phyloP scores from a whole-genome alignment of 2,888 invertebrate genomes.

The Plagodis dolabraria region DNA sequence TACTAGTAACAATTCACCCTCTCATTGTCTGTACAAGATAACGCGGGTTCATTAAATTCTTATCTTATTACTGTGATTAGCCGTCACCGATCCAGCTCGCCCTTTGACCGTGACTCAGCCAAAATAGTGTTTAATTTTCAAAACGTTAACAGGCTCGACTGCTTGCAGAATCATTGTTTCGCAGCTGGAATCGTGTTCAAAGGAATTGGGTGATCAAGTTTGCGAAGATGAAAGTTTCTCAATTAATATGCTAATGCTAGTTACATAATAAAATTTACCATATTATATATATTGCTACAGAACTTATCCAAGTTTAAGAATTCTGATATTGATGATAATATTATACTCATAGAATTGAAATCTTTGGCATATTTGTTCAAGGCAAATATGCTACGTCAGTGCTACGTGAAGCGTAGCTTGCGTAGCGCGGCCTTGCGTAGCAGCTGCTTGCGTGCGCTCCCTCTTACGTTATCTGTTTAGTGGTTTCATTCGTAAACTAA shows the following conservation, averaged over 20 bases:
- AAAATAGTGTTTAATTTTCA: conserved; percentile 47
- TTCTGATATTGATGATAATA: neutral
- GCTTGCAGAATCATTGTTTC: conserved; percentile 30
- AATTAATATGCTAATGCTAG: conserved; percentile 24
- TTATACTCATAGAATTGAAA: too few relatives aligned
- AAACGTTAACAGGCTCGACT: conserved; percentile 32
- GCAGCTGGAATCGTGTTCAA: conserved; percentile 16
- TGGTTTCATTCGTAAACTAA: too few relatives aligned
- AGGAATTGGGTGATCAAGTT: conserved; percentile 22
- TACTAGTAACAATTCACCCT: conserved; percentile 34
- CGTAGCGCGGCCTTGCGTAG: neutral
- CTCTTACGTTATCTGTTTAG: too few relatives aligned
- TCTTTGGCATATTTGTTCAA: neutral
- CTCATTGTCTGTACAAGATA: conserved; percentile 42
- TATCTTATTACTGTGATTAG: conserved; percentile 56
- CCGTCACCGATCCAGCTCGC: conserved; percentile 23
- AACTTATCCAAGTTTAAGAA: neutral
- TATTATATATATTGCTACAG: neutral
- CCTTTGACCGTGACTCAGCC: conserved; percentile 20
- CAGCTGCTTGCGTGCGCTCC: conserved; percentile 1
- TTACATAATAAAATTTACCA: neutral
- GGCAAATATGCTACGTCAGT: conserved; percentile 4
- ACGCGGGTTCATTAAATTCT: conserved; percentile 51
- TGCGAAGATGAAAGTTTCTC: conserved; percentile 22
- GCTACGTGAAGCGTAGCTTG: too few relatives aligned